A percentile compares a stretch with the other conserved stretches of the same genome.
phyloP scores from a whole-genome alignment of 2,888 invertebrate species.

The Pimpla rufipes region DNA sequence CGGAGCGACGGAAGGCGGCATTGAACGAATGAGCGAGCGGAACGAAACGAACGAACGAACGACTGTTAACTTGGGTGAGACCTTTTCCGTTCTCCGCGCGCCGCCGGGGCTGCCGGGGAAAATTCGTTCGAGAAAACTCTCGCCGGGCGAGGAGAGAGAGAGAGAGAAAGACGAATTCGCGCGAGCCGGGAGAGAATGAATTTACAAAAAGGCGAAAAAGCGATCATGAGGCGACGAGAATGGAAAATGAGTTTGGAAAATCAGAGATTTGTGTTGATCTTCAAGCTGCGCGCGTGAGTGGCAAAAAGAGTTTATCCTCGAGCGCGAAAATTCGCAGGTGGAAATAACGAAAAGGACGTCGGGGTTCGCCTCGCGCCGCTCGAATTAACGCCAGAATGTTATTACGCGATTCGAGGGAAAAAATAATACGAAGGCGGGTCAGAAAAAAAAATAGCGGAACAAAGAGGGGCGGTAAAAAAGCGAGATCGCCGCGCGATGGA shows the following conservation, averaged over 20 bases:
- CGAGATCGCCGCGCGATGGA: no score
- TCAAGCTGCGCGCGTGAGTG: background rate
- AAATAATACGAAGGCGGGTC: no score
- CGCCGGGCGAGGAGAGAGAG: background rate
- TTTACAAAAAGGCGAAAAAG: background rate
- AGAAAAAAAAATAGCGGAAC: no score
- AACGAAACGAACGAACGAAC: slow-evolving; percentile 29
- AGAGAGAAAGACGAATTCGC: background rate
- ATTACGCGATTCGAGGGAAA: no score
- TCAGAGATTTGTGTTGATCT: slow-evolving; percentile 2
- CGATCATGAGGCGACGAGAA: background rate
- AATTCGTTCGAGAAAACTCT: slow-evolving; percentile 65
- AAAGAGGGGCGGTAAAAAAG: no score
- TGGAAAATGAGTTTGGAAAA: slow-evolving; percentile 22
- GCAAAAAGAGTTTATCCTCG: background rate
- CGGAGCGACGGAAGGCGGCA: slow-evolving; percentile 39
- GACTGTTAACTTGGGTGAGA: slow-evolving; percentile 59
- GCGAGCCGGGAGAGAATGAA: slow-evolving; percentile 30
- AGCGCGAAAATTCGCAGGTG: background rate
- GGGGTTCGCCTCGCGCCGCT: no score
- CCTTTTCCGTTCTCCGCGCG: slow-evolving; percentile 52
- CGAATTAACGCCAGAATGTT: no score
- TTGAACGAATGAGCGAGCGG: slow-evolving; percentile 29
- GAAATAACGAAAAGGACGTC: background rate
- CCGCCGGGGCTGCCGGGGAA: slow-evolving; percentile 39